These are phyloP conservation scores for Phocoena sinus DNA, from an alignment of 2,113 vertebrate species.

Conservation along the genomic window DNA sequence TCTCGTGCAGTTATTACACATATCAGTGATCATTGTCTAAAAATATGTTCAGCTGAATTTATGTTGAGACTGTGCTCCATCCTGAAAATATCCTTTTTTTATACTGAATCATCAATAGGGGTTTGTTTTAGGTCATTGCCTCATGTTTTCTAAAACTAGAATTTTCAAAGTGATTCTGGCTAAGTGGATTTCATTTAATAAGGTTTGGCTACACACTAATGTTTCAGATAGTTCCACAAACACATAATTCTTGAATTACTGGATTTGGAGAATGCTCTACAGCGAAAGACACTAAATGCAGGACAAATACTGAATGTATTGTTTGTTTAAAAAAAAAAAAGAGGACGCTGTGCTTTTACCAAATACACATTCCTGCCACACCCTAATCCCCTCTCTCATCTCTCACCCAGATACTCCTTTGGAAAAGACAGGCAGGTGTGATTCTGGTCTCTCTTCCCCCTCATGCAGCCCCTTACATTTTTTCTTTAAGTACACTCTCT, in stretches of 20 bases:
- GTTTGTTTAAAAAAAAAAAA: not conserved
- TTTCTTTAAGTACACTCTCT: not conserved
- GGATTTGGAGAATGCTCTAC: not conserved
- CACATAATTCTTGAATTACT: not conserved
- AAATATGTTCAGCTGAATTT: not conserved
- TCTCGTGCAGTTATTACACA: not conserved
- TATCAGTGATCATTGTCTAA: not conserved
- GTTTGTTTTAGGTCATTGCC: constrained; percentile 17
- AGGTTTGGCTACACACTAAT: not conserved
- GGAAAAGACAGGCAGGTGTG: not conserved
- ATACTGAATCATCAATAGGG: not conserved
- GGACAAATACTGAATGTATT: not conserved
- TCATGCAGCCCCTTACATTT: not conserved
- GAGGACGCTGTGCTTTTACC: not conserved
- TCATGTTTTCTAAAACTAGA: not conserved
- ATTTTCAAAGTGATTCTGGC: constrained; percentile 2
- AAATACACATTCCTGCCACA: not conserved
- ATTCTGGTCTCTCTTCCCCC: not conserved
- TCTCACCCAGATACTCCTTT: not conserved
- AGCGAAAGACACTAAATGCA: not conserved
- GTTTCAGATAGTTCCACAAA: not conserved
- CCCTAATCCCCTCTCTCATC: not conserved
- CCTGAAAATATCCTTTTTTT: not conserved
- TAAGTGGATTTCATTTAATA: not conserved
- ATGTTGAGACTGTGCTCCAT: not conserved